Evolutionary conservation across 2,888 invertebrate genomes (phyloP), one percentile per base, ranked within the genome.

Genomic region (Synergus itoensis): DNA sequence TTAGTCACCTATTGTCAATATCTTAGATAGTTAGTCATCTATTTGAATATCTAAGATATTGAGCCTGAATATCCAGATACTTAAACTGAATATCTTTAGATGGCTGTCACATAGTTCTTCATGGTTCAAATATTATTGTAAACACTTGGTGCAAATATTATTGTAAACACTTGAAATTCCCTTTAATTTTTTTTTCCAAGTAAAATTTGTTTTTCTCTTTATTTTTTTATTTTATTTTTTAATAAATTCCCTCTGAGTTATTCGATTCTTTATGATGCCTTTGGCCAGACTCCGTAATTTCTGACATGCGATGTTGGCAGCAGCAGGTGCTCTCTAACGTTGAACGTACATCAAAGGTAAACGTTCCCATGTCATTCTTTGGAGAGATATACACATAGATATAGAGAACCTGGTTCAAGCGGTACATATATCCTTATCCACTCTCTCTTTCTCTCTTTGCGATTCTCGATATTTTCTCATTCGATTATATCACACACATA

Each of bases 311-410:
- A 12, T 45, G 45, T 48, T 69, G 18, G n/a, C n/a, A 53, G 69
- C 69, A 48, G 45, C 69, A 69, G 48, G 45, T 48, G 45, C 43
- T 69, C 48, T 69, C 28, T 48, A 45, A 69, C 28, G 45, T 43
- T 48, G 45, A 69, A 28, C 28, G 28, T 28, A 69, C 69, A 69
- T 69, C 69, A 69, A 69, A 69, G 69, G 69, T 69, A 69, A 69
- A 69, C 67, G 67, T 67, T 43, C 45, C 4, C 18, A 41, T 67
- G 67, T 69, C 69, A 69, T 69, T 69, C 69, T 69, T 69, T 28
- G 48, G 48, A 48, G 16, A 69, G 14, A 48, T 43, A 69, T 28
- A 45, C 21, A 28, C 48, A 28, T 7, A 48, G 16, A 28, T 45
- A 69, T 43, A 16, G 28, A 28, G 28, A 12, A 48, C 28, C 69